Evolutionary conservation across 2,113 vertebrate genomes (phyloP).

Genomic region (Pungitius pungitius): DNA sequence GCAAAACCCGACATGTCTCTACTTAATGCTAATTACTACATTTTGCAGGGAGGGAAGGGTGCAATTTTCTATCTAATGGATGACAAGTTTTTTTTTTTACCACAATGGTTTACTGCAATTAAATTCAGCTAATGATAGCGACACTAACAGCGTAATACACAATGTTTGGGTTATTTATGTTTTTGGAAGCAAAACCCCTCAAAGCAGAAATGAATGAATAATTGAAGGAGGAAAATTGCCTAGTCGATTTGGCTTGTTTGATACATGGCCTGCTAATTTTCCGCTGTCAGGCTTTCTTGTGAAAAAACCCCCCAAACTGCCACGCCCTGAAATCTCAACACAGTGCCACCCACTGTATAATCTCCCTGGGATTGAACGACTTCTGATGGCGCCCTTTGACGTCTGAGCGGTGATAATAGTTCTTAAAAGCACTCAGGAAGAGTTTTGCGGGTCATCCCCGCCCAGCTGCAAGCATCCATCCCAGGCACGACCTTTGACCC

Average conservation of each 20-base stretch:
- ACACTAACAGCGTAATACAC: conserved; percentile 22
- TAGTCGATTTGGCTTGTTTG: conserved; percentile 40
- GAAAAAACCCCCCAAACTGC: neutral
- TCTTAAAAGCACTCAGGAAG: conserved; percentile 69
- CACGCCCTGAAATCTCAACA: conserved; percentile 44
- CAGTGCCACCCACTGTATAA: neutral
- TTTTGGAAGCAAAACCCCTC: conserved; percentile 54
- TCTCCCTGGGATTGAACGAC: conserved; percentile 36
- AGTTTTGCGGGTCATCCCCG: conserved; percentile 35
- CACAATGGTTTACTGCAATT: conserved; percentile 33
- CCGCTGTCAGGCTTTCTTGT: conserved; percentile 11
- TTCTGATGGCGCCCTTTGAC: conserved; percentile 48
- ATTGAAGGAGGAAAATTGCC: conserved; percentile 50
- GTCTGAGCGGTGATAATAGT: conserved; percentile 60
- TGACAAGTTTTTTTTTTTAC: conserved; percentile 16
- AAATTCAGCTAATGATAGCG: conserved; percentile 43
- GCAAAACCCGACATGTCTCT: conserved; percentile 54
- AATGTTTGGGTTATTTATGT: conserved; percentile 36
- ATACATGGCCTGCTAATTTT: conserved; percentile 40
- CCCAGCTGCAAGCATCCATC: conserved; percentile 48
- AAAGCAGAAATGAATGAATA: conserved; percentile 57
- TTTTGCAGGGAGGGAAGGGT: conserved; percentile 45
- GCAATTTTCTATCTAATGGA: conserved; percentile 53
- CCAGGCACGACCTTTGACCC: conserved; percentile 65
- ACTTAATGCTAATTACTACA: conserved; percentile 62